These are phyloP conservation scores for Pherbina coryleti DNA, from an alignment of 2,888 invertebrate genomes.

Conservation along the genomic window DNA sequence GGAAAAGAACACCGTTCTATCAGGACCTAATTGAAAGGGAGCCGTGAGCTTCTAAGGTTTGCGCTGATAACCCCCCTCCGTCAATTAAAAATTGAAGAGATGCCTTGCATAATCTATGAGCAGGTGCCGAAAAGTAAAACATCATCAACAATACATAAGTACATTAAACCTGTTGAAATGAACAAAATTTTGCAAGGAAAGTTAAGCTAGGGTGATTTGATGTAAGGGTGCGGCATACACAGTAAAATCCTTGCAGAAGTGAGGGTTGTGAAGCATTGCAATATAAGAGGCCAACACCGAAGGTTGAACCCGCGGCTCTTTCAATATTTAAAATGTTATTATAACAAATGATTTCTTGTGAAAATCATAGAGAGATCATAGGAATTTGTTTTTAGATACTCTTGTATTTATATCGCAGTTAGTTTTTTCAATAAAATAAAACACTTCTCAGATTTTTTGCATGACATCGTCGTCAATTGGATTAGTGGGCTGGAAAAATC, in stretches of 20 bases:
- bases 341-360: conserved; percentile 33
- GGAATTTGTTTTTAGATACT: conserved; percentile 50
- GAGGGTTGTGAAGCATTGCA: conserved; percentile 18
- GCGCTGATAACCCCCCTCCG: conserved; percentile 32
- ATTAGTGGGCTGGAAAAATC: conserved; percentile 55
- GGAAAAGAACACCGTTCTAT: conserved; percentile 3
- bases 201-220: background rate
- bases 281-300: background rate
- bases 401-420: conserved; percentile 53
- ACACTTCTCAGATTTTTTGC: conserved; percentile 42
- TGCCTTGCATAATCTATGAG: conserved; percentile 67
- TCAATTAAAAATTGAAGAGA: conserved; percentile 64
- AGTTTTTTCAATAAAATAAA: conserved; percentile 25
- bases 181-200: conserved; percentile 38
- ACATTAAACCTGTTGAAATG: conserved; percentile 59
- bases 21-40: background rate
- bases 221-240: conserved; percentile 13
- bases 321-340: conserved; percentile 13
- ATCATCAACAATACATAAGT: conserved; percentile 42
- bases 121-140: conserved; percentile 63
- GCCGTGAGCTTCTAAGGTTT: conserved; percentile 3
- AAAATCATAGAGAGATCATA: background rate
- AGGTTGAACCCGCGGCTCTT: conserved; percentile 5
- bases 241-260: conserved; percentile 10
- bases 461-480: conserved; percentile 59